phyloP scores from a whole-genome alignment of 2,797 vertebrate species.

The Rhinichthys osculus region DNA sequence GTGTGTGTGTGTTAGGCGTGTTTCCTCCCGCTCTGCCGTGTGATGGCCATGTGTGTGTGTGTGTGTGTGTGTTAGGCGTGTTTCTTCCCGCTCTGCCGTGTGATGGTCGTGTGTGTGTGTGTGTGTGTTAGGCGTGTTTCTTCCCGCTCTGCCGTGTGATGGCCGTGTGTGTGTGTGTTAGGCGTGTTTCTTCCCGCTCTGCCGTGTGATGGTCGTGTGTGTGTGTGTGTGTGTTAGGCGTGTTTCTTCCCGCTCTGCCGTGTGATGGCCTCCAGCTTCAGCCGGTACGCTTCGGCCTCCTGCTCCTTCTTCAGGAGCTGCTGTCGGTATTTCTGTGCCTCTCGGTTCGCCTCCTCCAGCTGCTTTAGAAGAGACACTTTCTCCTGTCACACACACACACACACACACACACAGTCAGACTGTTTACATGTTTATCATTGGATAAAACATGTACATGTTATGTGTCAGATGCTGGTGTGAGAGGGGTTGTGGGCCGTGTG shows the following conservation, averaged over 20 bases:
- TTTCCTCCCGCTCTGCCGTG: no score
- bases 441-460: not conserved
- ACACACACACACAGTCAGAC: not conserved
- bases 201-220: conserved; percentile 62
- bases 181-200: no score
- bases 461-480: not conserved
- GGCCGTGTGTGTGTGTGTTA: no score
- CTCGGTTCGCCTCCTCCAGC: conserved; percentile 88
- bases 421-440: not conserved
- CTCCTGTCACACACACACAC: conserved; percentile 73
- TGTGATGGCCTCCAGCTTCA: conserved; percentile 86
- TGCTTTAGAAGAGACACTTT: conserved; percentile 89
- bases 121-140: no score
- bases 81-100: no score
- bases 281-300: conserved; percentile 87
- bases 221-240: no score
- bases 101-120: no score
- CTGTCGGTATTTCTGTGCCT: conserved; percentile 87
- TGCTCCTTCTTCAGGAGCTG: conserved; percentile 89
- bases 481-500: not conserved
- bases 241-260: no score
- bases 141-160: no score
- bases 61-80: no score
- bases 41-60: no score
- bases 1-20: no score